phyloP scores from a whole-genome alignment of 2,113 vertebrate genomes.

The Odobenus rosmarus region DNA sequence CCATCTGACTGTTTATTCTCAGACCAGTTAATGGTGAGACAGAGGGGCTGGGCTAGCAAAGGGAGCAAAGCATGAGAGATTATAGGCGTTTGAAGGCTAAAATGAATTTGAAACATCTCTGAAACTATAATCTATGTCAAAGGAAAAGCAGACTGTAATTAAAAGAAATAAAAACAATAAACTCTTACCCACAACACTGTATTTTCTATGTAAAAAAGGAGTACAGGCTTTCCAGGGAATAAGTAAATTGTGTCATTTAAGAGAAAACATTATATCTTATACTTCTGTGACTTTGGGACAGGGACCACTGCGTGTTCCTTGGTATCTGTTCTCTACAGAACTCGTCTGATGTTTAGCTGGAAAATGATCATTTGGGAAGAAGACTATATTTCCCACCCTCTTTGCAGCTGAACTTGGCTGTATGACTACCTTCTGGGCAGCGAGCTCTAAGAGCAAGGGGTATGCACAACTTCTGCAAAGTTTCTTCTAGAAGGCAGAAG shows the following conservation, averaged over 20 bases:
- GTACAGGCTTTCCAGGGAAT: not conserved
- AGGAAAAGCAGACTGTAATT: conserved; percentile 29
- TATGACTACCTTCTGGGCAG: not conserved
- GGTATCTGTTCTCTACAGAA: not conserved
- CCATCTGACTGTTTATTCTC: not conserved
- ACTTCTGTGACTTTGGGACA: not conserved
- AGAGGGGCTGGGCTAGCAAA: not conserved
- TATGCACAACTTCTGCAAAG: not conserved
- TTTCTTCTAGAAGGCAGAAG: not conserved
- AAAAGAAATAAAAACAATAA: not conserved
- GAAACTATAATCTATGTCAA: conserved; percentile 10
- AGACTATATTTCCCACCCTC: not conserved
- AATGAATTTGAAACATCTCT: not conserved
- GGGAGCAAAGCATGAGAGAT: not conserved
- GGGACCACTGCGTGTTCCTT: not conserved
- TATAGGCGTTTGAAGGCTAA: not conserved
- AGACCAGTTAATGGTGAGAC: not conserved
- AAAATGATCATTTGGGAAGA: not conserved
- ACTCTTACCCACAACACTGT: not conserved
- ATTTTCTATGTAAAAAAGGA: not conserved
- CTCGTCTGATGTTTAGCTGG: not conserved
- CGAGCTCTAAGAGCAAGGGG: not conserved
- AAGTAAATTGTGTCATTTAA: not conserved
- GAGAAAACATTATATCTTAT: not conserved
- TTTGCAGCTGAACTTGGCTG: not conserved